phyloP scores from a whole-genome alignment of 2,797 vertebrate species.

The Dipus sagitta region DNA sequence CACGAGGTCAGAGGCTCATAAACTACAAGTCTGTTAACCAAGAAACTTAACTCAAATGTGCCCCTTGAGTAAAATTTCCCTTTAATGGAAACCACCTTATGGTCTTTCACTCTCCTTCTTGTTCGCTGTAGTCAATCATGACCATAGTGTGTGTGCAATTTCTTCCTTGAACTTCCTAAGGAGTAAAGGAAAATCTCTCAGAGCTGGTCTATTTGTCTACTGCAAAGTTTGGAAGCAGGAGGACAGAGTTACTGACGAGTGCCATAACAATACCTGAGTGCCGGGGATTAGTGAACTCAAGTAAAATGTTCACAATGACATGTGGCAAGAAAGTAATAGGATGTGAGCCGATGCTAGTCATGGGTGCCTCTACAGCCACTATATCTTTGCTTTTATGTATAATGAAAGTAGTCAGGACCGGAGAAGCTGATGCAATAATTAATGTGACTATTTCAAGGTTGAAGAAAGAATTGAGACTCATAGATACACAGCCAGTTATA shows the following conservation, averaged over 20 bases:
- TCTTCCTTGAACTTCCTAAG: constrained; percentile 59
- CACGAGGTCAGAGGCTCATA: constrained; percentile 87
- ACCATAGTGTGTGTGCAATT: constrained; percentile 31
- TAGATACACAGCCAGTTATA: neutral
- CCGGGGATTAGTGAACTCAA: neutral
- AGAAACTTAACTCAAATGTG: constrained; percentile 83
- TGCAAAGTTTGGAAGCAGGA: neutral
- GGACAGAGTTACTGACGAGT: too few relatives aligned
- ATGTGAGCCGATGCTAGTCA: neutral
- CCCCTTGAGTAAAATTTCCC: constrained; percentile 81
- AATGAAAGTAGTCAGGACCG: neutral
- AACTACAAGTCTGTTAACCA: constrained; percentile 81
- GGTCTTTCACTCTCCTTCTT: constrained; percentile 77
- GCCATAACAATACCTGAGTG: neutral
- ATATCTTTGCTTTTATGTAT: neutral
- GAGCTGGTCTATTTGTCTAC: neutral
- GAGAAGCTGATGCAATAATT: neutral
- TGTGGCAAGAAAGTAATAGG: neutral
- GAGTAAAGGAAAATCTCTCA: constrained; percentile 50
- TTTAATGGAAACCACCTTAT: constrained; percentile 75
- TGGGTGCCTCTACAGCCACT: neutral
- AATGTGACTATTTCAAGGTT: neutral
- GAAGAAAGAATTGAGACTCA: neutral
- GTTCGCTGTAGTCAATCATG: constrained; percentile 55
- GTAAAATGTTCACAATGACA: neutral